These are phyloP conservation scores for Pelagia noctiluca DNA, from an alignment of 30 jellyfish, hydroid and myxozoan species.

Conservation along the genomic window DNA sequence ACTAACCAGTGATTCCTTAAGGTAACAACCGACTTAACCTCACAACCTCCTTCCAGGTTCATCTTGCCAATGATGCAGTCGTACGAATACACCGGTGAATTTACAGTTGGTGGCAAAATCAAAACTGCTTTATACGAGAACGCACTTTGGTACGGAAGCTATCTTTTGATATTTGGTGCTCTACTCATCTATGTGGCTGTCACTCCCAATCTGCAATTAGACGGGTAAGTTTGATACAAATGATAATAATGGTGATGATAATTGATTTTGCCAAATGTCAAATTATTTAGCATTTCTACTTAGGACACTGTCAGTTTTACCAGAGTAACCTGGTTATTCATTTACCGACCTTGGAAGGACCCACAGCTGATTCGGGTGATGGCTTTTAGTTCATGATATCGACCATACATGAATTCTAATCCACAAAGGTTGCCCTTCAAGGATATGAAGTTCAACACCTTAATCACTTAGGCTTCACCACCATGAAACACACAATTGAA, in stretches of 20 bases:
- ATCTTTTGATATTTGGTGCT: conserved; percentile 93
- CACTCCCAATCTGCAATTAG: conserved; percentile 87
- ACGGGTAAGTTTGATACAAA: conserved; percentile 68
- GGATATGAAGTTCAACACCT: no score
- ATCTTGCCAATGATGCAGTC: conserved; percentile 99
- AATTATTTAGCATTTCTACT: no score
- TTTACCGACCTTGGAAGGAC: background rate
- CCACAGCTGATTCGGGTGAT: background rate
- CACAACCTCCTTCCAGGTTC: conserved; percentile 40
- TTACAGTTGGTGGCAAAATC: conserved; percentile 91
- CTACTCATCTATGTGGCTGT: conserved; percentile 94
- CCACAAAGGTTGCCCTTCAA: no score
- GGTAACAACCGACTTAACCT: background rate
- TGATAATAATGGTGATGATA: background rate
- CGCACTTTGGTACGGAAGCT: conserved; percentile 99
- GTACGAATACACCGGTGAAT: conserved; percentile 98
- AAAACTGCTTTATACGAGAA: conserved; percentile 94
- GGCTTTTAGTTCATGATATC: background rate
- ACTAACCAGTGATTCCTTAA: background rate
- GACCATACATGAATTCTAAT: background rate
- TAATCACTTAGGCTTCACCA: no score
- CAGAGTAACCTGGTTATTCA: background rate
- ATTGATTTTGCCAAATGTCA: background rate
- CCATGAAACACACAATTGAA: no score
- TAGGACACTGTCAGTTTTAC: background rate